phyloP scores from a whole-genome alignment of 2,797 vertebrate species.

The Artibeus lituratus region DNA sequence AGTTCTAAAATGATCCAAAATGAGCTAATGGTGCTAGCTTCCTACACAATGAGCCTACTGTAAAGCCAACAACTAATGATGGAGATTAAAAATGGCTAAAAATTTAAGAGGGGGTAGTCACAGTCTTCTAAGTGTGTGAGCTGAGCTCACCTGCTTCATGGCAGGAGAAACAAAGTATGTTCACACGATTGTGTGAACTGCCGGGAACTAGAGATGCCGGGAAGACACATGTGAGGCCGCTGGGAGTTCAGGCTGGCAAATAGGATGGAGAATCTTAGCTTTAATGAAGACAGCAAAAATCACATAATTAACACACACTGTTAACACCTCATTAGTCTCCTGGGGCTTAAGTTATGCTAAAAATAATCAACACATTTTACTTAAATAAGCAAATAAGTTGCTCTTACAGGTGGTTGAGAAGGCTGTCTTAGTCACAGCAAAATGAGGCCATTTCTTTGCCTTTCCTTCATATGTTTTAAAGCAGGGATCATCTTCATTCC shows the following conservation, averaged over 20 bases:
- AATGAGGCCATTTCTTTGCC: neutral
- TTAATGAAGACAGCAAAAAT: conserved; percentile 76
- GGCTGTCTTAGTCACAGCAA: conserved; percentile 31
- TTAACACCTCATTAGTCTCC: conserved; percentile 81
- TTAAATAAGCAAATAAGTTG: conserved; percentile 75
- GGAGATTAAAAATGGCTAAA: conserved; percentile 29
- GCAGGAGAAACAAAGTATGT: conserved; percentile 60
- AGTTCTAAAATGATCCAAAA: conserved; percentile 35
- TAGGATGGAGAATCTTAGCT: conserved; percentile 73
- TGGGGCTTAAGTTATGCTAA: conserved; percentile 76
- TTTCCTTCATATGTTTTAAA: neutral
- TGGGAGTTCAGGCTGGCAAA: conserved; percentile 78
- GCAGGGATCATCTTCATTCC: neutral
- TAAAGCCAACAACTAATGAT: neutral
- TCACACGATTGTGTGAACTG: conserved; percentile 51
- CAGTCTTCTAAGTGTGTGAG: conserved; percentile 53
- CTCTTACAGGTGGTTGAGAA: conserved; percentile 43
- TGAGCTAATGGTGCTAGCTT: neutral
- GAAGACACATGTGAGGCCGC: conserved; percentile 49
- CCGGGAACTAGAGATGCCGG: conserved; percentile 54
- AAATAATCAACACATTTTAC: conserved; percentile 73
- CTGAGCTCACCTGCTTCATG: conserved; percentile 42
- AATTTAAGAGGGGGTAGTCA: neutral
- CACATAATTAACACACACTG: conserved; percentile 77
- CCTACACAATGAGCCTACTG: neutral